Evolutionary conservation across 2,888 invertebrate species (phyloP), one percentile per base, ranked within the genome.

Genomic region (Nomada fucata): DNA sequence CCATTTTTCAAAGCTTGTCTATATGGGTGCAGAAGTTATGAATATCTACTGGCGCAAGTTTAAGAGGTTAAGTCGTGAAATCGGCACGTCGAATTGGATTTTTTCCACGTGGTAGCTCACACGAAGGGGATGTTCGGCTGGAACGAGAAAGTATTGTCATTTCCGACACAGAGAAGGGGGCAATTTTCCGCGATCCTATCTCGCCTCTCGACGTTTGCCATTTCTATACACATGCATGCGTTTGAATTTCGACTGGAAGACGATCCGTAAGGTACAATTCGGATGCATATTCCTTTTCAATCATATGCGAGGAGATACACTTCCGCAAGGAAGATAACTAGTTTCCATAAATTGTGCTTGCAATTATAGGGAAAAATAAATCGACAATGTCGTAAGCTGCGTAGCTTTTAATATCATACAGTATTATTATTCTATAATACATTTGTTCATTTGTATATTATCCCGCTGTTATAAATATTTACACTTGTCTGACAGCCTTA

Each of bases 81-180:
- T 85, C 84, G 82, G 85, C 83, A 82, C 79, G 86, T 89, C 86
- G 86, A 89, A 90, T 89, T 90, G 89, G 86, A 89, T 90, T 90
- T 90, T 90, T 88, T 90, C 81, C 89, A 73, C 80, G 81, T 82
- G 71, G 73, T 67, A 72, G 76, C 61, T 83, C 79, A 73, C 72
- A 79, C 71, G 79, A 74, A 78, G 71, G 83, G 79, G 76, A 71
- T 76, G 72, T 68, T 63, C 15, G 11, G 11, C 29, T 52, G 36
- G 60, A 69, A 71, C 65, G 84, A 67, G 63, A 80, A 89, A 89
- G 84, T 85, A 86, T 89, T 85, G 87, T 81, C 85, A 79, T 64
- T 60, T 52, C 71, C 76, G 74, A 65, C 72, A 18, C 69, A 74
- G 76, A 70, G 84, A 79, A 76, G 67, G 75, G 77, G 75, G 74